Percentiles rank a stretch among this genome's conserved stretches.
Conservation (phyloP, 1,140 invertebrate genomes). For the Bombus difficillimus region DNA sequence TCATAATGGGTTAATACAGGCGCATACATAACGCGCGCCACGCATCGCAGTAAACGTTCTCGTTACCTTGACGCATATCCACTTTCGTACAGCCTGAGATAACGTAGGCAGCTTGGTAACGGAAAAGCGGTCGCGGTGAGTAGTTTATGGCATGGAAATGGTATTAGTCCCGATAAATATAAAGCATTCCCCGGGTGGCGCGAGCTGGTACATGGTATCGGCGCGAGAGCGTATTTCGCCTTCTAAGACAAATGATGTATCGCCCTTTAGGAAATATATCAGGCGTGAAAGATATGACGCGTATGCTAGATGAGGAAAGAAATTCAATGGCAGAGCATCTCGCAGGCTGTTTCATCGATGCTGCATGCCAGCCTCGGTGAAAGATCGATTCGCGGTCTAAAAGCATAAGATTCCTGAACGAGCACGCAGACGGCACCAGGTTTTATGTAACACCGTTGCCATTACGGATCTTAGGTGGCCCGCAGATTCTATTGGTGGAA, state of each 20-base stretch:
- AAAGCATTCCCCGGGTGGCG: not conserved
- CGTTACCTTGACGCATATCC: slow-evolving; percentile 20
- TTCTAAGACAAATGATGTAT: slow-evolving; percentile 47
- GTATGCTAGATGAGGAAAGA: slow-evolving; percentile 17
- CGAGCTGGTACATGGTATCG: not conserved
- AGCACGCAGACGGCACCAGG: not conserved
- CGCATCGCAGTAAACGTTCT: not conserved
- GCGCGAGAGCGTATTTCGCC: slow-evolving; percentile 35
- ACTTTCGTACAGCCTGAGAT: slow-evolving; percentile 10
- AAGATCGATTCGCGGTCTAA: slow-evolving; percentile 24
- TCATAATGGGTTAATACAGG: slow-evolving; percentile 42
- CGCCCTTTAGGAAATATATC: slow-evolving; percentile 33
- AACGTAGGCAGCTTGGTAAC: slow-evolving; percentile 10
- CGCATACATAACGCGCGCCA: not conserved
- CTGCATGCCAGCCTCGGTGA: not conserved
- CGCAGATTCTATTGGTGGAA: slow-evolving; percentile 55
- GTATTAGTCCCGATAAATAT: slow-evolving; percentile 46
- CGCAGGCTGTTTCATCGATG: not conserved
- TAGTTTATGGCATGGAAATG: slow-evolving; percentile 36
- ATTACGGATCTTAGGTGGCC: slow-evolving; percentile 33
- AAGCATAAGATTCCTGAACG: not conserved
- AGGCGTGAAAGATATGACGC: slow-evolving; percentile 39
- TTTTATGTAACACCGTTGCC: slow-evolving; percentile 48
- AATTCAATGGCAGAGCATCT: slow-evolving; percentile 43
- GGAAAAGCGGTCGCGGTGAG: slow-evolving; percentile 21